A percentile compares a stretch with the other conserved stretches of the same genome.
These are phyloP conservation scores for Mola mola DNA, from an alignment of 2,113 vertebrate species.

Conservation along the genomic window DNA sequence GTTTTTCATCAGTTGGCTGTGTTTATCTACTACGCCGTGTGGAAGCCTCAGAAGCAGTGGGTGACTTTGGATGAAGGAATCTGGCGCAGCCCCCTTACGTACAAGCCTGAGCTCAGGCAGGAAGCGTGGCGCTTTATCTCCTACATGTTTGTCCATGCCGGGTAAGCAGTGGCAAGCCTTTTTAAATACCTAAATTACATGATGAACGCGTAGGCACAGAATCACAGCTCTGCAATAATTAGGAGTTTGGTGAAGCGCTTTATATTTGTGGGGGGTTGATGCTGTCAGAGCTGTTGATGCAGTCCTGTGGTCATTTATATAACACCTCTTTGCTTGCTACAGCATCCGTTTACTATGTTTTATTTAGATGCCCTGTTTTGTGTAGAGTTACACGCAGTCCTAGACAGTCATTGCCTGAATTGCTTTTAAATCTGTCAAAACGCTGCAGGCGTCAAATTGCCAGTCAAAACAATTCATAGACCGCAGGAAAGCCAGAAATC, in stretches of 20 bases:
- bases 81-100: slow-evolving; percentile 86
- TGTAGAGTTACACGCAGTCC: neutral
- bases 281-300: slow-evolving; percentile 3
- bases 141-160: slow-evolving; percentile 94
- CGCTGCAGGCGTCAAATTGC: neutral
- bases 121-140: slow-evolving; percentile 92
- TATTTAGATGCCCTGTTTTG: neutral
- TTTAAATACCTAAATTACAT: neutral
- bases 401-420: neutral
- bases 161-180: slow-evolving; percentile 77
- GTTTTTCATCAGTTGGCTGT: slow-evolving; percentile 80
- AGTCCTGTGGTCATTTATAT: neutral
- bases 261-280: neutral
- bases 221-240: neutral
- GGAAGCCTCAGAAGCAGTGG: slow-evolving; percentile 93
- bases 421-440: slow-evolving; percentile 15
- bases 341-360: neutral
- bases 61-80: slow-evolving; percentile 85
- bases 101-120: slow-evolving; percentile 78
- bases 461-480: no score
- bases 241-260: slow-evolving; percentile 1
- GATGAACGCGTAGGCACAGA: neutral
- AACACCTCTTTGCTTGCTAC: neutral
- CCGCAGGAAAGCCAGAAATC: slow-evolving; percentile 16
- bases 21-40: slow-evolving; percentile 92